Evolutionary conservation across 2,888 invertebrate species (phyloP).

Genomic region (Galerucella pusilla): DNA sequence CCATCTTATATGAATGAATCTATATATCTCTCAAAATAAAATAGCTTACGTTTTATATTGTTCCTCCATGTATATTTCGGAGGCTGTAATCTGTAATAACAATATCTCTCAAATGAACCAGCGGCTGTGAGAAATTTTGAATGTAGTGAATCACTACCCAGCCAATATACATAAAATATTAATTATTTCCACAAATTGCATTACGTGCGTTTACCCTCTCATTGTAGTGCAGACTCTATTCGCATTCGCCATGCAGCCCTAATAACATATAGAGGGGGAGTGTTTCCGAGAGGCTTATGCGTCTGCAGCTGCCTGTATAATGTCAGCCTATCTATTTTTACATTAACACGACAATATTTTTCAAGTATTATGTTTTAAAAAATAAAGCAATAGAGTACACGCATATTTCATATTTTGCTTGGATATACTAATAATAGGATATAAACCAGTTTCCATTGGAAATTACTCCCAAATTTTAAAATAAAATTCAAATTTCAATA

Average conservation of each 20-base stretch:
- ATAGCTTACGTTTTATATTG: no score
- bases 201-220: conserved; percentile 15
- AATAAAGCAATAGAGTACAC: background rate
- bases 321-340: conserved; percentile 13
- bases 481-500: no score
- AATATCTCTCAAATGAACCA: conserved; percentile 8
- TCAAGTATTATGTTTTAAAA: background rate
- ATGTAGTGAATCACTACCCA: conserved; percentile 2
- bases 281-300: conserved; percentile 6
- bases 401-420: no score
- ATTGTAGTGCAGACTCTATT: conserved; percentile 11
- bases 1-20: no score
- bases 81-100: background rate
- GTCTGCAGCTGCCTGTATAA: conserved; percentile 16
- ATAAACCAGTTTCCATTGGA: no score
- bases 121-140: background rate
- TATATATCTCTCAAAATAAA: no score
- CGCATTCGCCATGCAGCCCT: conserved; percentile 13
- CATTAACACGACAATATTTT: conserved; percentile 10
- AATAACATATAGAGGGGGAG: conserved; percentile 10
- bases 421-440: no score
- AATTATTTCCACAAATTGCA: conserved; percentile 13
- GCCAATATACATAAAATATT: conserved; percentile 18
- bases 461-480: no score
- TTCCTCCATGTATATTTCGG: background rate